Percentiles rank a stretch among this genome's conserved stretches.
Evolutionary conservation across 2,888 invertebrate genomes (phyloP).

Genomic region (Eupsilia transversa): DNA sequence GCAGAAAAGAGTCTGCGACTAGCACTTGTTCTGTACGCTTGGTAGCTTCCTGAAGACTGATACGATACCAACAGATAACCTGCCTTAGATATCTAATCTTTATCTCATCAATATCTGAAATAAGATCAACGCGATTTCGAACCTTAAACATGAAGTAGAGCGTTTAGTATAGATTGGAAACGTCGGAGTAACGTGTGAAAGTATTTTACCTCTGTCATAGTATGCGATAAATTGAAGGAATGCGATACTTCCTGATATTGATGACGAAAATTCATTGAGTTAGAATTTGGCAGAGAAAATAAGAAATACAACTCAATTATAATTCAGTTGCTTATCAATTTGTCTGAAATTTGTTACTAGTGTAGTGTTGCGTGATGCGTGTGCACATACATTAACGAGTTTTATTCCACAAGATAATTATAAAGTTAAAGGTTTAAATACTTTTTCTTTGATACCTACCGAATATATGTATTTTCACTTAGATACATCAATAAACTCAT

Average conservation of each 20-base stretch:
- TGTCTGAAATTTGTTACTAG: not conserved
- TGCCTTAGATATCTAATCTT: conserved; percentile 60
- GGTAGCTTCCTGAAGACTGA: conserved; percentile 52
- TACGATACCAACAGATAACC: conserved; percentile 66
- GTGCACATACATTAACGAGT: not conserved
- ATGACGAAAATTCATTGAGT: conserved; percentile 5
- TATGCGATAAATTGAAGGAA: conserved; percentile 24
- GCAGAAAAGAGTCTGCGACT: conserved; percentile 49
- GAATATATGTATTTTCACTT: not conserved
- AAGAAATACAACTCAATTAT: not conserved
- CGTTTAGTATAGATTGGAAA: conserved; percentile 26
- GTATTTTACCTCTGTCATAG: conserved; percentile 24
- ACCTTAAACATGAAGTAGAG: conserved; percentile 31
- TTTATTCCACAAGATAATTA: not conserved
- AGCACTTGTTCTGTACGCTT: conserved; percentile 54
- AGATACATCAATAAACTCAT: not conserved
- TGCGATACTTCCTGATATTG: conserved; percentile 28
- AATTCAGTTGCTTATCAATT: not conserved
- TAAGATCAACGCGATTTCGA: conserved; percentile 31
- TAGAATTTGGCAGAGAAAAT: not conserved
- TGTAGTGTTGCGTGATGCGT: no score
- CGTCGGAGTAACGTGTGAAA: conserved; percentile 34
- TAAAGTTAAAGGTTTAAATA: not conserved
- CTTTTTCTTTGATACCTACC: not conserved
- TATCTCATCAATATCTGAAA: conserved; percentile 57